Base-by-base conservation (phyloP, 2,888 invertebrate genomes). In the Atrina japonica region DNA sequence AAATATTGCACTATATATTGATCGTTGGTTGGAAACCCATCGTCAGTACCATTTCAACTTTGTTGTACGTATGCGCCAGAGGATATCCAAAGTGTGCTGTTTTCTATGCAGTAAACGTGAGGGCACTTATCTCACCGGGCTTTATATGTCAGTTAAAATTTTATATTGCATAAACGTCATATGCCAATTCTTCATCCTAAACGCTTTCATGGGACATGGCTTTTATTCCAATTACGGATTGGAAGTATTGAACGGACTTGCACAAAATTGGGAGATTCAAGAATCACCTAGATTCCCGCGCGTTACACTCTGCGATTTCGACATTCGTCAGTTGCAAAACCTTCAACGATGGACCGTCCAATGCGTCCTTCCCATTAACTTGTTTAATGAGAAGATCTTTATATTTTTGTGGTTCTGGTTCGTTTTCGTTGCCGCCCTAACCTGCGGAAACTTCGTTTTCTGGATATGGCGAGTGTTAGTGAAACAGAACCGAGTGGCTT, bases 351-450 rank as follows among this genome's bases (percentile, higher is more conserved):
- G 83, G 79, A 86, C 84, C 5, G 85, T 87, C 3, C 86, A 85
- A 67, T 86, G 86, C 56, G 84, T 83, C 1, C 72, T 87, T 21
- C 86, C 87, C 9, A 87, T 87, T 72, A 87, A 87, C 72, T 75
- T 87, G 53, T 87, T 87, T 73, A 87, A 87, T 77, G 87, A 87
- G 75, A 86, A 87, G 73, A 86, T 87, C 71, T 87, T 86, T 75
- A 82, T 82, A 29, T 86, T 87, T 73, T 75, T 87, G 9, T 87
- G 87, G 87, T 87, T 87, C 77, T 87, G 87, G 87, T 84, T 84
- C 52, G 85, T 85, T 60, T 66, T 86, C 23, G 85, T 87, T 35
- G 83, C 85, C 70, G 60, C 77, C 59, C 70, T 82, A 9, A 86
- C 85, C 45, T 65, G 72, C 49, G 81, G 80, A 63, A 86, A 84